Evolutionary conservation across 2,888 invertebrate species (phyloP), one percentile per base, ranked within the genome.

Genomic region (Drosophila hamatofila): DNA sequence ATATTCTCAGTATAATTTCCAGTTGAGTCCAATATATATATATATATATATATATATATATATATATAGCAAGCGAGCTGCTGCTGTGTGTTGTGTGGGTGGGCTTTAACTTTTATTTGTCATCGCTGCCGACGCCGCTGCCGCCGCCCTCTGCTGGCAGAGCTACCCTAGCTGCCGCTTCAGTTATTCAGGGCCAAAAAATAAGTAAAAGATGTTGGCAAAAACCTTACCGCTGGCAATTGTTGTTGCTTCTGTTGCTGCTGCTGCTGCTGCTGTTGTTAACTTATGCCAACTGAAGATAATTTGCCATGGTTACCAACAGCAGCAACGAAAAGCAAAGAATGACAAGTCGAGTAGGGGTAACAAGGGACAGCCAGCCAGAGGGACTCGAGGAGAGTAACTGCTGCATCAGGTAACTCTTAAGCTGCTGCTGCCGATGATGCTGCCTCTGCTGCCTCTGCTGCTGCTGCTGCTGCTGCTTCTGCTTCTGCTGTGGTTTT

Each of bases 231-330:
- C 55, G 55, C 65, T 71, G 67, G 67, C 65, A 66, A 61, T 80
- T 57, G 49, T 69, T 80, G 75, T 62, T 65, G 63, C 16, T 61
- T 18, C 21, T 56, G 49, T 64, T 80, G 75, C 56, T 64, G 62
- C 12, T 61, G 54, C 12, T 62, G 66, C 42, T 42, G 42, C 23
- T 84, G 69, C 67, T 82, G 75, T 75, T 88, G 84, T 85, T 88
- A 87, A 85, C 85, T 85, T 85, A 87, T 88, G 82, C 84, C 87
- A 85, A 80, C 81, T 81, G 80, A 81, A 88, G 85, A 85, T 85
- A 85, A 89, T 85, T 89, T 89, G 87, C 85, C 80, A 85, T 85
- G 85, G 85, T 76, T 76, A 85, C 85, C 75, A 86, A 69, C 88
- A 73, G 79, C 79, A 76, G 76, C 66, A 75, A 73, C 78, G 68